Evolutionary conservation across 1,140 invertebrate genomes (phyloP).

Genomic region (Zaprionus inermis): DNA sequence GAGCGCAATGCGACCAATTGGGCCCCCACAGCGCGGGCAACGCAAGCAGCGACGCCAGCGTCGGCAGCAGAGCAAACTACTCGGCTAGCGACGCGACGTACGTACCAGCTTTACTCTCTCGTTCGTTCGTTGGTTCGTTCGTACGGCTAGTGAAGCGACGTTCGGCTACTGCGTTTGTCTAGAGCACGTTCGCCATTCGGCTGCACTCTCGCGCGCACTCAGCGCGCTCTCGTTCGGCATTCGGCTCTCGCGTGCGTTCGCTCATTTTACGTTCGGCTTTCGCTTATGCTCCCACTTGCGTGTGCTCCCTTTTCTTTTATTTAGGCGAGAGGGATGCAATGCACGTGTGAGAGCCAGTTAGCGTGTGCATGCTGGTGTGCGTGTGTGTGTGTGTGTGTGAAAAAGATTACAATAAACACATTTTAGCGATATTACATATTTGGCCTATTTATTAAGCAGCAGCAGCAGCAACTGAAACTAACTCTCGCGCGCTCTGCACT

Average conservation of each 20-base stretch:
- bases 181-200: too few species aligned
- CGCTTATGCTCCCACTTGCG: slow-evolving; percentile 3
- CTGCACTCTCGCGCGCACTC: not conserved
- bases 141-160: not conserved
- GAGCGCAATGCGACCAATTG: slow-evolving; percentile 55
- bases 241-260: not conserved
- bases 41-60: slow-evolving; percentile 34
- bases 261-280: not conserved
- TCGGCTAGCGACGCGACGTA: too few species aligned
- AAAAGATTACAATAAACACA: slow-evolving; percentile 82
- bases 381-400: slow-evolving; percentile 41
- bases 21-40: slow-evolving; percentile 57
- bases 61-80: not conserved
- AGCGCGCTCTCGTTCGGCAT: too few species aligned
- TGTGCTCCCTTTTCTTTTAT: slow-evolving; percentile 4
- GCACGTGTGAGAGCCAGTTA: slow-evolving; percentile 54
- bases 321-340: slow-evolving; percentile 66
- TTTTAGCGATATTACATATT: slow-evolving; percentile 83
- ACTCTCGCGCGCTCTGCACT: slow-evolving; percentile 25
- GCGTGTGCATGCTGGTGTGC: slow-evolving; percentile 12
- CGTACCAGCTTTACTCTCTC: not conserved
- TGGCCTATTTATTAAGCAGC: slow-evolving; percentile 79
- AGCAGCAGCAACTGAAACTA: slow-evolving; percentile 28
- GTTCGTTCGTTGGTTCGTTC: not conserved
- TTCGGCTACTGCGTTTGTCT: not conserved